Conservation (phyloP, 2,888 invertebrate species). For the Chorisops tibialis region DNA sequence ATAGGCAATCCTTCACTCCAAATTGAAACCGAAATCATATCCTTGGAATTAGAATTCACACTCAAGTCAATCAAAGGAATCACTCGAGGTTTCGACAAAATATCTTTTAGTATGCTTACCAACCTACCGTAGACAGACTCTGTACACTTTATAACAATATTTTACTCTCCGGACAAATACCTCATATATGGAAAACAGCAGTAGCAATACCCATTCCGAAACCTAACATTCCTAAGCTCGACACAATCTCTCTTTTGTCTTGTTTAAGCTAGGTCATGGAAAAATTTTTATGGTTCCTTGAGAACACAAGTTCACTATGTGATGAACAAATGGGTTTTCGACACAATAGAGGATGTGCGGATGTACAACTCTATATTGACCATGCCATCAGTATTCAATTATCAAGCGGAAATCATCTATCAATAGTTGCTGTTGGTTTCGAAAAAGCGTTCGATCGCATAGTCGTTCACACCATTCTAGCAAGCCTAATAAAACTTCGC, state of each 20-base stretch:
- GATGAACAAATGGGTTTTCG: conserved; percentile 2
- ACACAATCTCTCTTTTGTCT: conserved; percentile 30
- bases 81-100: no score
- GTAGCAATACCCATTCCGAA: conserved; percentile 26
- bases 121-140: no score
- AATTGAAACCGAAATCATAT: no score
- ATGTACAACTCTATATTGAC: conserved; percentile 23
- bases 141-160: no score
- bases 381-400: conserved; percentile 13
- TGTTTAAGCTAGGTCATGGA: conserved; percentile 26
- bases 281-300: conserved; percentile 18
- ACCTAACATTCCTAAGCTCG: conserved; percentile 22
- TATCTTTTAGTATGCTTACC: no score
- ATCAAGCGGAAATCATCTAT: conserved; percentile 26
- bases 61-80: no score
- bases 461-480: conserved; percentile 19
- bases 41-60: no score
- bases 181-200: conserved; percentile 29
- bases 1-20: no score
- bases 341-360: conserved; percentile 3
- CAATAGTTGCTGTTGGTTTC: conserved; percentile 30
- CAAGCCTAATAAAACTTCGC: conserved; percentile 26
- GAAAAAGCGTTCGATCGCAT: conserved; percentile 31
- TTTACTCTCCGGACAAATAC: not conserved
- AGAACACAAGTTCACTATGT: conserved; percentile 1